phyloP scores from a whole-genome alignment of 2,113 vertebrate genomes.

The Corythornis cristatus region DNA sequence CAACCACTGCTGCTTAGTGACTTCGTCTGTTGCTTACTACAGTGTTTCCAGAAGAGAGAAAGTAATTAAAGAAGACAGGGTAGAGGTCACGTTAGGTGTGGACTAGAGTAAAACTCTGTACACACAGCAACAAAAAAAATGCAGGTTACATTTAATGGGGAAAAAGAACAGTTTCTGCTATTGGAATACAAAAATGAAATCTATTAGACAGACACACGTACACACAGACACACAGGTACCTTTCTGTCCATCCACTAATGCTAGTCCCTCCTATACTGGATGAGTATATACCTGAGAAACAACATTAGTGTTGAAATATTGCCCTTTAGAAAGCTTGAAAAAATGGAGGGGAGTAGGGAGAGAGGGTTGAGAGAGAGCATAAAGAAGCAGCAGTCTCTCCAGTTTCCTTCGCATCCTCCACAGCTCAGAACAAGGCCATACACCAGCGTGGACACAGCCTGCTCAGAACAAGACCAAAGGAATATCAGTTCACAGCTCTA shows the following conservation, averaged over 20 bases:
- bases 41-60: background rate
- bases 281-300: conserved; percentile 82
- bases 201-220: background rate
- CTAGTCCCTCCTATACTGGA: conserved; percentile 62
- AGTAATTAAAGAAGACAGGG: background rate
- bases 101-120: background rate
- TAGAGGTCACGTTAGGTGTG: background rate
- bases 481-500: conserved; percentile 42
- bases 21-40: background rate
- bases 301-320: conserved; percentile 85
- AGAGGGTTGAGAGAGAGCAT: conserved; percentile 6
- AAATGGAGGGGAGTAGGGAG: conserved; percentile 35
- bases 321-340: conserved; percentile 76
- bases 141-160: background rate
- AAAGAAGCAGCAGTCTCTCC: conserved; percentile 67
- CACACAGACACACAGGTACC: conserved; percentile 11
- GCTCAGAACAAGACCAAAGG: conserved; percentile 36
- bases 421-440: conserved; percentile 52
- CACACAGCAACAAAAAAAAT: background rate
- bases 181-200: conserved; percentile 1
- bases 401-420: conserved; percentile 32
- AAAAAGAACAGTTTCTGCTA: background rate
- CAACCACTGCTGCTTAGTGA: conserved; percentile 4
- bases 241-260: conserved; percentile 54
- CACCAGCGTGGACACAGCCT: conserved; percentile 23